Base-by-base conservation (phyloP, 2,888 invertebrate species). In the Marasmarcha lunaedactyla region DNA sequence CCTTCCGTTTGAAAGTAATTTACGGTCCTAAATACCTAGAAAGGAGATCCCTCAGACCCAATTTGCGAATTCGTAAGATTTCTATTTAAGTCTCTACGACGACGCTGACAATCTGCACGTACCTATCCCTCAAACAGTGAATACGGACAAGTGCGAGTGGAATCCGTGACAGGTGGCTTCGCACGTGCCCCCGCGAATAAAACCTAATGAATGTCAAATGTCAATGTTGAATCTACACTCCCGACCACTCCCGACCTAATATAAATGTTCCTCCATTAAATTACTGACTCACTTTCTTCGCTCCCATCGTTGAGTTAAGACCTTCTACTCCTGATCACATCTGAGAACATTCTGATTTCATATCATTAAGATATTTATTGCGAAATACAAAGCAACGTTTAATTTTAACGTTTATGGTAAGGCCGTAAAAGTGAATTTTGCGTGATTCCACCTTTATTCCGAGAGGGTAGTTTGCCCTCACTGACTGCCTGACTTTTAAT, bases 401-500 rank as follows among this genome's bases (percentile, higher is more conserved):
- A 60, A 74, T 68, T 72, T 68, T 73, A 60, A 58, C 52, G 47
- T 52, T 52, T 76, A 51, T 51, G 55, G 35, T 47, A 36, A 49
- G 59, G 57, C 56, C 57, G 57, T 63, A 78, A 56, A 63, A 59
- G 50, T 62, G 57, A 68, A 50, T 68, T 71, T 79, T 46, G 63
- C 51, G 36, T 50, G 58, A 49, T 52, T 50, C 46, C 20, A 41
- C 38, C 3, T 20, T 20, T 42, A 39, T 43, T 44, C 9, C 45
- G 47, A 47, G 51, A 76, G 78, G 77, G 70, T 66, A 67, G 70
- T 71, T 71, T 71, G 77, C 81, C 83, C 83, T 74, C 77, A 60
- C 60, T 70, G 76, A 81, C 77, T 71, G 76, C 60, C 83, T 81
- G 83, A 83, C 83, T 83, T 83, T 83, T 83, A 83, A 83, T 83